A percentile compares a stretch with the other conserved stretches of the same genome.
phyloP scores from a whole-genome alignment of 1,140 invertebrate genomes.

The Coenobita brevimanus region DNA sequence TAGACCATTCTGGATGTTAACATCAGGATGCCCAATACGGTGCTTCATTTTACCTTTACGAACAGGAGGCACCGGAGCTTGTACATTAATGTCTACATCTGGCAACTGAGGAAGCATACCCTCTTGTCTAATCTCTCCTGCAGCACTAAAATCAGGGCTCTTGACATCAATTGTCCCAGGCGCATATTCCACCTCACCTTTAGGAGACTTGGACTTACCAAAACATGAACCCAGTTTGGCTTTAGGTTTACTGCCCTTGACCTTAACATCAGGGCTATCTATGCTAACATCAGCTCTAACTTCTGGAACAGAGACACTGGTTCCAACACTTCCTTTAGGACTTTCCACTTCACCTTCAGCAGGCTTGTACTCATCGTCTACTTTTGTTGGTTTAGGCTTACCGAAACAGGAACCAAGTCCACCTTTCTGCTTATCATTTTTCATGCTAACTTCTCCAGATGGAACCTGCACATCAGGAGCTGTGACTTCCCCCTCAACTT shows the following conservation, averaged over 20 bases:
- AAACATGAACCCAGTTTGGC: constrained; percentile 4
- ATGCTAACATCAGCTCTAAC: background rate
- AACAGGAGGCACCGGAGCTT: constrained; percentile 32
- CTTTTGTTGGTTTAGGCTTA: constrained; percentile 23
- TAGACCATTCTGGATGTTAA: background rate
- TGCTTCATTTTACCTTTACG: constrained; percentile 20
- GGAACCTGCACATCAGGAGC: background rate
- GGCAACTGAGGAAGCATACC: background rate
- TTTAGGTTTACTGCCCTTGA: background rate
- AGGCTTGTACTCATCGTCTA: constrained; percentile 40
- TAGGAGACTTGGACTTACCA: background rate
- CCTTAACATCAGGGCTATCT: background rate
- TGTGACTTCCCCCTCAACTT: background rate
- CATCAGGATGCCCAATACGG: background rate
- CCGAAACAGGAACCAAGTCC: constrained; percentile 54
- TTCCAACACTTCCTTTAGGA: constrained; percentile 19
- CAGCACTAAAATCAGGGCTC: background rate
- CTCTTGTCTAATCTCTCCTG: background rate
- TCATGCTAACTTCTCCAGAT: constrained; percentile 11
- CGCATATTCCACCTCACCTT: constrained; percentile 16
- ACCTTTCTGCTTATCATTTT: constrained; percentile 33
- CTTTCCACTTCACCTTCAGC: constrained; percentile 6
- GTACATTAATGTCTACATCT: background rate
- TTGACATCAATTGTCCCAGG: background rate
- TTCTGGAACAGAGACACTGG: background rate